Percentiles rank a stretch among this genome's conserved stretches.
These are phyloP conservation scores for Apodemus sylvaticus DNA, from an alignment of 2,113 vertebrate species.

Conservation along the genomic window DNA sequence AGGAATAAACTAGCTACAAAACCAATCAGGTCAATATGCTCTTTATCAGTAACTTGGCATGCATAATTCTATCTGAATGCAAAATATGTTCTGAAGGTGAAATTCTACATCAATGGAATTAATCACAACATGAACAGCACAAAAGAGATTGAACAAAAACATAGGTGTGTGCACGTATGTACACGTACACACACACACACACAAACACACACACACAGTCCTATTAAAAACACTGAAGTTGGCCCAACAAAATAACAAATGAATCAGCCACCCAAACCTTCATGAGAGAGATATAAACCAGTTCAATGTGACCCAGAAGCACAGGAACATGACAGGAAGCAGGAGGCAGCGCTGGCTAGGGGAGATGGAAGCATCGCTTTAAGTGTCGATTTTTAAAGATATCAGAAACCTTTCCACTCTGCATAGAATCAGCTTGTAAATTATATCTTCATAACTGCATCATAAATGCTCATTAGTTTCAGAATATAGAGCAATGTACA, in stretches of 20 bases:
- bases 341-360: neutral
- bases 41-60: neutral
- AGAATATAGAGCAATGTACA: neutral
- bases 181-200: neutral
- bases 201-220: neutral
- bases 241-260: conserved; percentile 19
- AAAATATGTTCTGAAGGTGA: neutral
- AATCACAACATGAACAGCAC: neutral
- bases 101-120: neutral
- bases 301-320: neutral
- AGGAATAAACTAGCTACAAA: neutral
- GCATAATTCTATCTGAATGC: neutral
- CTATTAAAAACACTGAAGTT: neutral
- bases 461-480: neutral
- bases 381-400: neutral
- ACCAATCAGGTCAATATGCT: neutral
- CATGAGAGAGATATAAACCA: neutral
- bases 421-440: neutral
- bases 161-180: neutral
- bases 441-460: neutral
- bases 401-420: neutral
- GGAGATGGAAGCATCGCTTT: neutral
- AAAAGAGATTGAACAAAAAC: neutral
- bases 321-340: neutral
- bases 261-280: neutral